phyloP scores from a whole-genome alignment of 2,797 vertebrate genomes.

The Pelobates cultripes region DNA sequence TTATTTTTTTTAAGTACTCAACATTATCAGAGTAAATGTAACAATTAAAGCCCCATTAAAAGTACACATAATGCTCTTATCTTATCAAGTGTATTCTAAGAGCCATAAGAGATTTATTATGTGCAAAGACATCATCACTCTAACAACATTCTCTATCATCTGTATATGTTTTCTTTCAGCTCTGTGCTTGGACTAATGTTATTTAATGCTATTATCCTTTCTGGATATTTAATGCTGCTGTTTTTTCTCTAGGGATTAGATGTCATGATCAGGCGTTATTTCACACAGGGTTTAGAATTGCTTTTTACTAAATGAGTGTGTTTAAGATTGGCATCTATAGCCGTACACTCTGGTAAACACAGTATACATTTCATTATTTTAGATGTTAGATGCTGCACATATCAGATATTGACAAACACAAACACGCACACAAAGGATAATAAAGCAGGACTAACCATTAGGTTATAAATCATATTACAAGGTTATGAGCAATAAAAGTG shows the following conservation, averaged over 20 bases:
- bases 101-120: background rate
- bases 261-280: background rate
- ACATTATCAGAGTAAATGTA: too few relatives aligned
- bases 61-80: background rate
- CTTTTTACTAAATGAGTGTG: background rate
- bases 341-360: background rate
- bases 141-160: background rate
- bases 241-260: constrained; percentile 8
- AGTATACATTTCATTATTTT: too few relatives aligned
- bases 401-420: too few relatives aligned
- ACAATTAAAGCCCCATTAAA: too few relatives aligned
- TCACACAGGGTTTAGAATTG: background rate
- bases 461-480: too few relatives aligned
- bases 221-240: constrained; percentile 19
- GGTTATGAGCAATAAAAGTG: too few relatives aligned
- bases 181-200: background rate
- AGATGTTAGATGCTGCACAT: too few relatives aligned
- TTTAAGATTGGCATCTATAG: background rate
- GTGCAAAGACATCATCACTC: constrained; percentile 3
- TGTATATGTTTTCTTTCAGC: background rate
- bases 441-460: too few relatives aligned
- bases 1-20: too few relatives aligned
- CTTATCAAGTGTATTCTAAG: background rate
- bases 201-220: constrained; percentile 15
- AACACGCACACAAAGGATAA: too few relatives aligned